Percentiles rank a stretch among this genome's conserved stretches.
Conservation (phyloP, 2,888 invertebrate genomes). For the Spilosoma lubricipeda region DNA sequence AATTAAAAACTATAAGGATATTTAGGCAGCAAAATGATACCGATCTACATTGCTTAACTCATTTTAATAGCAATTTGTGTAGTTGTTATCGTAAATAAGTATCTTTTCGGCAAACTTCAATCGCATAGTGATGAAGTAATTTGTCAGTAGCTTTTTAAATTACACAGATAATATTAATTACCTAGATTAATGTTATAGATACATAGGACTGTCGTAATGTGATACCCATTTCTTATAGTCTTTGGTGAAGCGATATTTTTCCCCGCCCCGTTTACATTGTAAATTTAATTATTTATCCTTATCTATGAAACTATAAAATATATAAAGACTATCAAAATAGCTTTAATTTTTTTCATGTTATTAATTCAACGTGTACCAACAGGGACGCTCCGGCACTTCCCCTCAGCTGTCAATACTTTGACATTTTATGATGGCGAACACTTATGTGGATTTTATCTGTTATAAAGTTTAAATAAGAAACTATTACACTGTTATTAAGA, state of each 20-base stretch:
- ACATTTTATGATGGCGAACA: not conserved
- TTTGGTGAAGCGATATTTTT: not conserved
- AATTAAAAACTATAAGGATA: conserved; percentile 52
- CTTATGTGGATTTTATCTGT: not conserved
- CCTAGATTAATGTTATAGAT: not conserved
- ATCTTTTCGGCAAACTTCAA: conserved; percentile 69
- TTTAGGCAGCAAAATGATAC: conserved; percentile 23
- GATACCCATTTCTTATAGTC: not conserved
- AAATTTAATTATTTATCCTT: not conserved
- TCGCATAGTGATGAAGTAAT: conserved; percentile 47
- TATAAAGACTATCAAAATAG: too few species aligned
- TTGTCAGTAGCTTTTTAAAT: conserved; percentile 56
- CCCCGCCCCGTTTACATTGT: not conserved
- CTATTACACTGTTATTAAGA: not conserved
- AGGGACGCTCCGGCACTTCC: not conserved
- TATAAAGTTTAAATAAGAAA: not conserved
- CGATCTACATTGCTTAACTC: conserved; percentile 22
- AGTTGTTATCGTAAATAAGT: conserved; percentile 61
- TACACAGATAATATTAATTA: not conserved
- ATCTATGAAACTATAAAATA: not conserved
- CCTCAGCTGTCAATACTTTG: not conserved
- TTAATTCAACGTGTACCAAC: not conserved
- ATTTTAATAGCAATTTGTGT: conserved; percentile 34
- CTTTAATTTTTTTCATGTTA: too few species aligned
- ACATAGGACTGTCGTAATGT: not conserved